phyloP scores from a whole-genome alignment of 1,140 invertebrate genomes.

The Mizuhopecten yessoensis region DNA sequence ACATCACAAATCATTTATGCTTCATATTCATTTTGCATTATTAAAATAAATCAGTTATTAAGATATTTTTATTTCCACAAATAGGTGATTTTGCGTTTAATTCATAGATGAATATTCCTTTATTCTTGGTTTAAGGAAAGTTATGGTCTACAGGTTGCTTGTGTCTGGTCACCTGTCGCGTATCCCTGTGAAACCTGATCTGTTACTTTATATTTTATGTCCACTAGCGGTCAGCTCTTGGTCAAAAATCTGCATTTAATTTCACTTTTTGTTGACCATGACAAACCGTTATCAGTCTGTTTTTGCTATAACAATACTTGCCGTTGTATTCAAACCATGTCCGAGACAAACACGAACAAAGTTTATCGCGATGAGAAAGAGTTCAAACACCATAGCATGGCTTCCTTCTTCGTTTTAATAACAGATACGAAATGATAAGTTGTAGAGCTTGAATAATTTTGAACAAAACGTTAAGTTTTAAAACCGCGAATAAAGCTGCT shows the following conservation, averaged over 20 bases:
- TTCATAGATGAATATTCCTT: background rate
- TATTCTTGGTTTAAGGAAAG: background rate
- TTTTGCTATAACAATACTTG: background rate
- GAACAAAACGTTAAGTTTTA: constrained; percentile 2
- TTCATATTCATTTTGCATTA: constrained; percentile 15
- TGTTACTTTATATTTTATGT: constrained; percentile 28
- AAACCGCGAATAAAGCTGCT: background rate
- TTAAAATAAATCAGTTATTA: constrained; percentile 29
- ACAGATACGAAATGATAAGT: constrained; percentile 21
- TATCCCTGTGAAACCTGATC: background rate
- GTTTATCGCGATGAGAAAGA: constrained; percentile 32
- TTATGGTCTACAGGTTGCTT: background rate
- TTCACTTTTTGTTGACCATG: constrained; percentile 21
- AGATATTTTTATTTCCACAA: background rate
- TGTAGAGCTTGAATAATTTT: background rate
- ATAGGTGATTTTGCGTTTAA: background rate
- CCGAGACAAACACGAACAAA: constrained; percentile 2
- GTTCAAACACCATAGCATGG: background rate
- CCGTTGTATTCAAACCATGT: background rate
- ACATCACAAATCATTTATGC: background rate
- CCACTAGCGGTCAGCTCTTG: constrained; percentile 23
- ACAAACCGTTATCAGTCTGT: constrained; percentile 6
- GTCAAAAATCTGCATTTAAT: constrained; percentile 39
- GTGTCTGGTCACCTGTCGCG: constrained; percentile 9
- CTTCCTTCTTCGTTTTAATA: constrained; percentile 1